Evolutionary conservation across 2,797 vertebrate species (phyloP), one percentile per base, ranked within the genome.

Genomic region (Distichodus sexfasciatus): DNA sequence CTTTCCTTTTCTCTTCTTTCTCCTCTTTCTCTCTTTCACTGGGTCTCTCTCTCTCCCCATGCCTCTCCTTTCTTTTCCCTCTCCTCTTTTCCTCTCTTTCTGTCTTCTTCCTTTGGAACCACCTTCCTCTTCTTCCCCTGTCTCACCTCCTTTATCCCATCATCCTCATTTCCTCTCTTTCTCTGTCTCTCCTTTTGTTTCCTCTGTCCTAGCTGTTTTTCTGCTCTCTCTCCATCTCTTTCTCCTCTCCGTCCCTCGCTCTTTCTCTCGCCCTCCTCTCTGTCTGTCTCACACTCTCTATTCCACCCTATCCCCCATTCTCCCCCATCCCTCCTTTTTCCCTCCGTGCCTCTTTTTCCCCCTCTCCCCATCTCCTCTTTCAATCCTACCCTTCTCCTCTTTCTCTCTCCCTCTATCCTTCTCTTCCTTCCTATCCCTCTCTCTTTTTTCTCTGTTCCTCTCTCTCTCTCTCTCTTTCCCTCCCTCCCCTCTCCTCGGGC

Each of bases 1-100:
- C 4, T 1, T 54, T 33, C 35, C 51, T n/a, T 43, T 36, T 2
- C 19, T 26, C 26, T 41, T 21, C 75, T 54, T 9, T 43, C 43
- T 4, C 24, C 72, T 66, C 48, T 40, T 58, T 26, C 4, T 19
- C 12, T 76, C 31, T 41, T 48, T 29, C 12, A n/a, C n/a, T n/a
- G n/a, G n/a, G n/a, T 33, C 54, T 64, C n/a, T 28, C 50, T 48
- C 14, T 24, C 47, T 19, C 14, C 23, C 11, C 33, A 46, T 50
- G n/a, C n/a, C 23, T 21, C 62, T 59, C 69, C 69, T 76, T 74
- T 73, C 51, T 59, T 72, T 71, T 73, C 65, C 70, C 55, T 76
- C 67, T 33, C 68, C 66, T 66, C 35, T 14, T n/a, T n/a, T n/a
- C n/a, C n/a, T n/a, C n/a, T n/a, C n/a, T n/a, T n/a, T n/a, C n/a